These are phyloP conservation scores for Gryllus longicercus DNA, from an alignment of 2,888 invertebrate genomes.

Conservation along the genomic window DNA sequence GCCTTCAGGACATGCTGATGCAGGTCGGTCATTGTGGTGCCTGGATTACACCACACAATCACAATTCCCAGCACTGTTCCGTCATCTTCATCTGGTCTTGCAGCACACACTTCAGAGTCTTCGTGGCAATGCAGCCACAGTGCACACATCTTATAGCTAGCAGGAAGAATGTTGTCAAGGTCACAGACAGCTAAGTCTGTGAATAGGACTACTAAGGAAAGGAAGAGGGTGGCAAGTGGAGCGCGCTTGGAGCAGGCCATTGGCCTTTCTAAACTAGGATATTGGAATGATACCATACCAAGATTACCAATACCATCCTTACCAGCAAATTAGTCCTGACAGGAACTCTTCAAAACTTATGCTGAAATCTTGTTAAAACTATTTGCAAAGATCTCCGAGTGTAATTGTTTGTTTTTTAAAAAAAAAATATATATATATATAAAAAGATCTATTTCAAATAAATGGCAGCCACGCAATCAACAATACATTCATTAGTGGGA, in stretches of 20 bases:
- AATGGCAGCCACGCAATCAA: no score
- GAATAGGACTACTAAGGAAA: not conserved
- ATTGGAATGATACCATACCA: slow-evolving; percentile 10
- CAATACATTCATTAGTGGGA: no score
- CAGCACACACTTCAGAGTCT: slow-evolving; percentile 2
- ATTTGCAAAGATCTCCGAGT: no score
- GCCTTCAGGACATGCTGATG: not conserved
- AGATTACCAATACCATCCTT: not conserved
- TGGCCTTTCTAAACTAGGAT: not conserved
- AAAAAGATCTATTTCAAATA: no score
- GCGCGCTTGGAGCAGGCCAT: not conserved
- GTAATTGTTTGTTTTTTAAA: no score
- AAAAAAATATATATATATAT: no score
- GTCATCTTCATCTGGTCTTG: not conserved
- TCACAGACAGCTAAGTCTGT: not conserved
- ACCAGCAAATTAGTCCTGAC: not conserved
- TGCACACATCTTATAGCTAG: not conserved
- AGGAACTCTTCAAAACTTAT: no score
- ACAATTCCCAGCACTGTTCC: slow-evolving; percentile 2
- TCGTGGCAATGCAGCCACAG: not conserved
- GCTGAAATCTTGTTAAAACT: no score
- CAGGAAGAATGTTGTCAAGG: not conserved
- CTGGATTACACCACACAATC: not conserved
- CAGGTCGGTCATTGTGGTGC: not conserved
- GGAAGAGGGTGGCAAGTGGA: not conserved